phyloP scores from a whole-genome alignment of 2,888 invertebrate species.

The Schizotus pectinicornis region DNA sequence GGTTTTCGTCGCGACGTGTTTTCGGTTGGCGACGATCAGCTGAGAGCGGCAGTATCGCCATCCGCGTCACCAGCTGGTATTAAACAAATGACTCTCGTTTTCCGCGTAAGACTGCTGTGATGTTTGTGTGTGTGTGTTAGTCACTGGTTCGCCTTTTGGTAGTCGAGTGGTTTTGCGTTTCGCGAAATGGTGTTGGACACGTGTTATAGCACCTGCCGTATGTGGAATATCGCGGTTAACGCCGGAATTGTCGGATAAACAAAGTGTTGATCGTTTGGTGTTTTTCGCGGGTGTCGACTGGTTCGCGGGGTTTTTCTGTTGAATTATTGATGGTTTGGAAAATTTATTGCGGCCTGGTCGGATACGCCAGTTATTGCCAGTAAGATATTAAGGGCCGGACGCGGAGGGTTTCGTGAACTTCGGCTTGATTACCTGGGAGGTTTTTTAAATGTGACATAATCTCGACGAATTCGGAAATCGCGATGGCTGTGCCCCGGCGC shows the following conservation, averaged over 20 bases:
- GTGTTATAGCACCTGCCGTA: slow-evolving; percentile 30
- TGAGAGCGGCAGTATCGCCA: slow-evolving; percentile 33
- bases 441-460: slow-evolving; percentile 16
- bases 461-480: no score
- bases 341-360: slow-evolving; percentile 17
- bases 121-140: slow-evolving; percentile 34
- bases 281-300: slow-evolving; percentile 4
- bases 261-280: slow-evolving; percentile 10
- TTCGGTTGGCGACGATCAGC: slow-evolving; percentile 42
- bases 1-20: slow-evolving; percentile 22
- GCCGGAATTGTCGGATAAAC: slow-evolving; percentile 3
- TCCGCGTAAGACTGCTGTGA: slow-evolving; percentile 17
- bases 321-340: slow-evolving; percentile 16
- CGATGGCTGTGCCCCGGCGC: no score
- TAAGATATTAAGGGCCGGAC: slow-evolving; percentile 12
- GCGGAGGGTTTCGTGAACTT: background rate
- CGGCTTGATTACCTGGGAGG: slow-evolving; percentile 12
- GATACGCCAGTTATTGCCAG: slow-evolving; percentile 20
- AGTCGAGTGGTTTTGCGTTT: slow-evolving; percentile 34
- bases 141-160: slow-evolving; percentile 47
- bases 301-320: slow-evolving; percentile 15
- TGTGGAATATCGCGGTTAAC: background rate
- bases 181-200: slow-evolving; percentile 37
- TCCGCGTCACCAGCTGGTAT: slow-evolving; percentile 27
- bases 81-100: slow-evolving; percentile 34